phyloP scores from a whole-genome alignment of 2,113 vertebrate genomes.

The Myrmophylax atrothorax region DNA sequence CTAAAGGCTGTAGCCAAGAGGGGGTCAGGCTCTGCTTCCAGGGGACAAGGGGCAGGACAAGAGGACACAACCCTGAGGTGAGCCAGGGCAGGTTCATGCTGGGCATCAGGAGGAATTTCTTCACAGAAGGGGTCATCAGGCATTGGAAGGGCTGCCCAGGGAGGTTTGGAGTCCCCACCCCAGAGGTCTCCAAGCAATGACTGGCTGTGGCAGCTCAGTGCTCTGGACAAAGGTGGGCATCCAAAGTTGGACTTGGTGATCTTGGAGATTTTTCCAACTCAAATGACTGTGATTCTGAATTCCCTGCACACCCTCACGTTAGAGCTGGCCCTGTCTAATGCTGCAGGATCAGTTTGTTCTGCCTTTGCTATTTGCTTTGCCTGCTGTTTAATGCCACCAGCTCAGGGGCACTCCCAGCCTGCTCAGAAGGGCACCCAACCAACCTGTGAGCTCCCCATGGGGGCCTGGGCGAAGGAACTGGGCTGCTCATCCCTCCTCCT shows the following conservation, averaged over 20 bases:
- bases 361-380: conserved; percentile 11
- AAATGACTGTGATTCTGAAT: neutral
- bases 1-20: neutral
- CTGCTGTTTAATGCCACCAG: conserved; percentile 34
- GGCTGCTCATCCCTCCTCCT: neutral
- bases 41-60: neutral
- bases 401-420: rapidly evolving
- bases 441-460: neutral
- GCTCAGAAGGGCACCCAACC: neutral
- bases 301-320: neutral
- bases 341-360: neutral
- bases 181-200: rapidly evolving
- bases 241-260: rapidly evolving
- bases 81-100: rapidly evolving
- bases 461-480: neutral
- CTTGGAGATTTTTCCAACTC: neutral
- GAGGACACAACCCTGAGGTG: rapidly evolving
- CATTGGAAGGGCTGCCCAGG: neutral
- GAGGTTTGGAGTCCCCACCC: neutral
- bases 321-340: neutral
- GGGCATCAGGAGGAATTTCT: neutral
- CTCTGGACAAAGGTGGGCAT: neutral
- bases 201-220: rapidly evolving
- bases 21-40: rapidly evolving
- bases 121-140: neutral